Evolutionary conservation across 1,140 invertebrate genomes (phyloP).

Genomic region (Metaphire vulgaris): DNA sequence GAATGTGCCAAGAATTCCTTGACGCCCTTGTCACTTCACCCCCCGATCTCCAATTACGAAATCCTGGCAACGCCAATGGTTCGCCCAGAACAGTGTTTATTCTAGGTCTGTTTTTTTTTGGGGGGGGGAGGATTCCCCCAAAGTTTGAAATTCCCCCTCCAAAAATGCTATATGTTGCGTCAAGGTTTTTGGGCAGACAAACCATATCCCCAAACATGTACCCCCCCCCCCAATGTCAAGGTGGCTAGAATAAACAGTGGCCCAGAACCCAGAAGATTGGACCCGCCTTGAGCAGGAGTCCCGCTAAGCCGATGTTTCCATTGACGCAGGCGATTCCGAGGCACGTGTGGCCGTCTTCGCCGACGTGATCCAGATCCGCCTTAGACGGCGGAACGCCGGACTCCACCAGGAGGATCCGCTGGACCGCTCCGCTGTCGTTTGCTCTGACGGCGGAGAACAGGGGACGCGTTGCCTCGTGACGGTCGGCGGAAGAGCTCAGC

Average conservation of each 20-base stretch:
- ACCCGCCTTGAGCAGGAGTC: neutral
- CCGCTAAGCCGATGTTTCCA: neutral
- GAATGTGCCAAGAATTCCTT: no score
- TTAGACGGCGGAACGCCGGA: neutral
- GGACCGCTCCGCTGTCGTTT: neutral
- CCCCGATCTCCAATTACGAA: no score
- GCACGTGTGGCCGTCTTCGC: neutral
- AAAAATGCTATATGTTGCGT: neutral
- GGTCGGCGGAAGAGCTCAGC: no score
- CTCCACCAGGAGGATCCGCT: neutral
- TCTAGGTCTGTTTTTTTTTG: no score
- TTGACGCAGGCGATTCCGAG: neutral
- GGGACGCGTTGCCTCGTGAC: neutral
- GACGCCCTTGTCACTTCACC: no score
- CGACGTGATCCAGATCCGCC: neutral
- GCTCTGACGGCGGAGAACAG: neutral
- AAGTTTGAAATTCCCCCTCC: neutral
- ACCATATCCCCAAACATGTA: neutral
- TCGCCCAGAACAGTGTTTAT: no score
- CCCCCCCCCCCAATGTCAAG: neutral
- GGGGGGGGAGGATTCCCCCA: neutral
- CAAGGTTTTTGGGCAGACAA: neutral
- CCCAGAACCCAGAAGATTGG: no score
- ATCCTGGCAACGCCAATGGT: no score
- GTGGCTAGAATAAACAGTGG: no score